These are phyloP conservation scores for Lycophotia porphyrea DNA, from an alignment of 2,888 invertebrate genomes.

Conservation along the genomic window DNA sequence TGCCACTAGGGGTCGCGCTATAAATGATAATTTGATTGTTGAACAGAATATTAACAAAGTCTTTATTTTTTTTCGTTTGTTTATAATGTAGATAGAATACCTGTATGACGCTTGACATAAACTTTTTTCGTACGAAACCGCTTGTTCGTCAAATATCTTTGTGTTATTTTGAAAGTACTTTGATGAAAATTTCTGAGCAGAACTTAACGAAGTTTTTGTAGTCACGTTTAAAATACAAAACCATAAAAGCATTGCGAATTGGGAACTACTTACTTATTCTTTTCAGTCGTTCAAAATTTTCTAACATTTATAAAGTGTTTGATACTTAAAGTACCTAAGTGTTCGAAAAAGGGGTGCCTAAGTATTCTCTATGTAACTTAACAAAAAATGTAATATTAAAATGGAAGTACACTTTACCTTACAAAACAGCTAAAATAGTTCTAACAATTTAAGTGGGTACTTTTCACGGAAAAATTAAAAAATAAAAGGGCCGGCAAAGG, in stretches of 20 bases:
- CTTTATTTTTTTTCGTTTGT: too few relatives aligned
- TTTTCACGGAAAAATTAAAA: constrained; percentile 39
- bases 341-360: constrained; percentile 35
- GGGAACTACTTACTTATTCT: constrained; percentile 51
- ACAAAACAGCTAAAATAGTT: constrained; percentile 29
- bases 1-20: too few relatives aligned
- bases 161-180: constrained; percentile 8
- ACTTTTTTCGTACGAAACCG: background rate
- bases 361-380: constrained; percentile 38
- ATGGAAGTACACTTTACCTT: constrained; percentile 10
- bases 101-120: background rate
- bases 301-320: constrained; percentile 41
- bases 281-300: constrained; percentile 42
- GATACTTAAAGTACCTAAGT: constrained; percentile 42
- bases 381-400: constrained; percentile 18
- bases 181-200: constrained; percentile 18
- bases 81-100: too few relatives aligned
- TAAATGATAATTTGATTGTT: too few relatives aligned
- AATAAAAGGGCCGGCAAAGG: constrained; percentile 42
- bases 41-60: too few relatives aligned
- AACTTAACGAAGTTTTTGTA: constrained; percentile 35
- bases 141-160: background rate
- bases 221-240: constrained; percentile 47
- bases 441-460: constrained; percentile 44
- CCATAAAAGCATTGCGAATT: constrained; percentile 48